These are phyloP conservation scores for Limnephilus rhombicus DNA, from an alignment of 2,888 invertebrate species.

Conservation along the genomic window DNA sequence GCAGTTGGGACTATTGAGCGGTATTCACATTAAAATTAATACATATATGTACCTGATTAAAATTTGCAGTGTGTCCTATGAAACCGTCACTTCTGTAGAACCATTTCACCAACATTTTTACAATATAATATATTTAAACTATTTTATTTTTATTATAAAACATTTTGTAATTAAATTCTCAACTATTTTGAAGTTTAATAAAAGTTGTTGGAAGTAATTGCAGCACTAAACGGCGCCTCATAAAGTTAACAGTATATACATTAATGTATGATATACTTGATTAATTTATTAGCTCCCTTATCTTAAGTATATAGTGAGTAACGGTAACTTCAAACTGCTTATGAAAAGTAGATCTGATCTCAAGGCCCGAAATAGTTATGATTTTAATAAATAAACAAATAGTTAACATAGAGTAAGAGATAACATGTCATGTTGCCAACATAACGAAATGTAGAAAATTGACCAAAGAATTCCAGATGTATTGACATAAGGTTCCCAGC, in stretches of 20 bases:
- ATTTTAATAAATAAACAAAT: background rate
- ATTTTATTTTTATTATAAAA: too few species aligned
- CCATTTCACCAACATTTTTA: too few species aligned
- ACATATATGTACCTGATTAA: background rate
- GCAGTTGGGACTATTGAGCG: too few species aligned
- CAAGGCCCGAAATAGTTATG: background rate
- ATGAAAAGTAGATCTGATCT: background rate
- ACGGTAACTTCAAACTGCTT: background rate
- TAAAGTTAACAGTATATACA: too few species aligned
- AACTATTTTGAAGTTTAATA: background rate
- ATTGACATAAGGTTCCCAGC: background rate
- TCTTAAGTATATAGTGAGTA: background rate
- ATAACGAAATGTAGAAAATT: background rate
- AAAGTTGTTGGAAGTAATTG: background rate
- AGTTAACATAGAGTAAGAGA: background rate
- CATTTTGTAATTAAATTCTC: background rate
- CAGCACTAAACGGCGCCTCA: too few species aligned
- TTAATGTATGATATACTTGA: background rate
- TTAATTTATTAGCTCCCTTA: background rate
- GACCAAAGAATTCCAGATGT: background rate
- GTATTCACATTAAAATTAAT: too few species aligned
- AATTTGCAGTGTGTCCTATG: background rate
- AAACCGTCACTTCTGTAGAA: too few species aligned
- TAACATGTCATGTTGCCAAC: background rate
- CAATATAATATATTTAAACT: too few species aligned